These are phyloP conservation scores for Rhineura floridana DNA, from an alignment of 2,113 vertebrate species.

Conservation along the genomic window DNA sequence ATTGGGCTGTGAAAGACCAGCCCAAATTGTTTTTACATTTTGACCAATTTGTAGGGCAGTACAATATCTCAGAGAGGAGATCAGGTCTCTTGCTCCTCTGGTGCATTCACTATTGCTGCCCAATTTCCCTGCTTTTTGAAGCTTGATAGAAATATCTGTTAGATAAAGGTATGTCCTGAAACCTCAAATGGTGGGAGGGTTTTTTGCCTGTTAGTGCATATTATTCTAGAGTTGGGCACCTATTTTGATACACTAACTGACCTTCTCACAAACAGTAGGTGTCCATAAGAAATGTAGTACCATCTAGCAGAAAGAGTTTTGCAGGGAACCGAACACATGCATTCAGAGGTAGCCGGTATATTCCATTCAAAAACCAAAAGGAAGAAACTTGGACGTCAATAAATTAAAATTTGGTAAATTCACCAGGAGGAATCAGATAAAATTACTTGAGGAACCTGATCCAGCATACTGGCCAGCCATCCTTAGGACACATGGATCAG, in stretches of 20 bases:
- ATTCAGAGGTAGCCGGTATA: background rate
- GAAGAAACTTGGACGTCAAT: too few species aligned
- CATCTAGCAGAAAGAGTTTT: background rate
- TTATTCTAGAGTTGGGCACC: background rate
- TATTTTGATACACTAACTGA: background rate
- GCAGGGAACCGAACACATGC: background rate
- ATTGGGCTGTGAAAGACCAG: too few species aligned
- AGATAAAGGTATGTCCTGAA: too few species aligned
- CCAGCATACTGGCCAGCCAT: background rate
- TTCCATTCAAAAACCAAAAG: background rate
- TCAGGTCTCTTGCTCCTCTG: too few species aligned
- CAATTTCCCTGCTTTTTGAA: too few species aligned
- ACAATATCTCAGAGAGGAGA: too few species aligned
- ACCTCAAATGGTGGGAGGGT: too few species aligned
- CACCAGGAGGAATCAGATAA: background rate
- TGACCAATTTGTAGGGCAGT: too few species aligned
- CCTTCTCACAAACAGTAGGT: background rate
- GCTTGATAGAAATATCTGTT: too few species aligned
- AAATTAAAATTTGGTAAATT: background rate
- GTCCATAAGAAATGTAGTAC: background rate
- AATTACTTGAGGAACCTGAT: background rate
- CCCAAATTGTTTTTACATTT: too few species aligned
- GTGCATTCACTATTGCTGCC: too few species aligned
- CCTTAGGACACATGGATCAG: background rate
- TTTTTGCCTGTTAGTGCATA: too few species aligned